Base-by-base conservation (phyloP, 2,797 vertebrate species). In the Sphenodon punctatus region DNA sequence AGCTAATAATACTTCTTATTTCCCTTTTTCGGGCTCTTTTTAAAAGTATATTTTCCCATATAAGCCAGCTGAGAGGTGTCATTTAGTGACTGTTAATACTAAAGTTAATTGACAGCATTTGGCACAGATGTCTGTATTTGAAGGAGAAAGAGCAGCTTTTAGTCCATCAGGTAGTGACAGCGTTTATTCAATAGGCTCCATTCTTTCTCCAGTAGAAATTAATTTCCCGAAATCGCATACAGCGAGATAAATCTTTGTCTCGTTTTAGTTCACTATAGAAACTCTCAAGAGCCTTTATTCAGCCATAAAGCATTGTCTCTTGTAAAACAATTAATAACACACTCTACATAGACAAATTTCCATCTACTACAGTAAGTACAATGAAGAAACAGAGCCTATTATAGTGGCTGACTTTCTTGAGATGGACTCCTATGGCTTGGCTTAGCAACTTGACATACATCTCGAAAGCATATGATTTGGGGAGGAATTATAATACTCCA, bases 71-170 rank as follows among this genome's bases (percentile, higher is more conserved):
- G 87, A 67, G 78, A 86, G 67, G 46, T 84, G 80, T 87, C 88
- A 82, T 92, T 91, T 92, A 94, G 88, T 86, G 92, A 94, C 92
- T 85, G 56, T 85, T 85, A 78, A 86, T 78, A 83, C 49, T 76
- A 85, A 92, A 89, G 91, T 80, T 95, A 95, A 95, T 93, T 92
- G 88, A 88, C 68, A 79, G 67, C 69, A 74, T 89, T 91, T 93
- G 89, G 51, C 77, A 87, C 71, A 92, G 89, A 90, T 89, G 79
- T 88, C 82, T 89, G 60, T 90, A 67, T 95, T 93, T 93, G 90
- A 88, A 91, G 78, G 69, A 81, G 66, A 75, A 86, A 84, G 75
- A 91, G 65, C 74, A 46, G 51, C 86, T 93, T 92, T 92, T 93
- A 88, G 85, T 94, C 87, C 80, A 75, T 79, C 89, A 86, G 86